Conservation (phyloP, 2,888 invertebrate genomes). For the Drosophila tripunctata region DNA sequence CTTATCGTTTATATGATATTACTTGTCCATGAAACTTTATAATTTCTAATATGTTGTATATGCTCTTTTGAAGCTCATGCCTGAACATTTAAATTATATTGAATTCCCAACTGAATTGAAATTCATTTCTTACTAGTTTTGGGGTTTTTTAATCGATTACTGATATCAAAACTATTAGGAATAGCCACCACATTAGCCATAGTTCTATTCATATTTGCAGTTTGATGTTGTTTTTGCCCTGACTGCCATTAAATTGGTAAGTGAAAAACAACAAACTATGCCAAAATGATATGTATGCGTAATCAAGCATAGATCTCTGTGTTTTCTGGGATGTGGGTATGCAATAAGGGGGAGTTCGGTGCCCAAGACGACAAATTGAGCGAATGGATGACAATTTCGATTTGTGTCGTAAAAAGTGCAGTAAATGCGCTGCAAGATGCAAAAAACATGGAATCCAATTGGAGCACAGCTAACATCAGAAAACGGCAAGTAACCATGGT, state of each 20-base stretch:
- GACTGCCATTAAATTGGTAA: slow-evolving; percentile 49
- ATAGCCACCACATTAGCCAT: not conserved
- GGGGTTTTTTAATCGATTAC: not conserved
- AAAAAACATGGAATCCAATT: slow-evolving; percentile 49
- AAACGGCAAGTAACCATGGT: slow-evolving; percentile 17
- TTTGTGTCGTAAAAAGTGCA: slow-evolving; percentile 78
- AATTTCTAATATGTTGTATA: too few relatives aligned
- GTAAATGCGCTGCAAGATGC: slow-evolving; percentile 50
- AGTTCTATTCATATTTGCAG: slow-evolving; percentile 2
- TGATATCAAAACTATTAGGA: not conserved
- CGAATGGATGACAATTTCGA: slow-evolving; percentile 83
- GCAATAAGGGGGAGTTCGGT: slow-evolving; percentile 17
- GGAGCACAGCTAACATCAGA: slow-evolving; percentile 35
- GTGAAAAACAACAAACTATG: slow-evolving; percentile 48
- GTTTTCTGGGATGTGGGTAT: not conserved
- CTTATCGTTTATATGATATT: too few relatives aligned
- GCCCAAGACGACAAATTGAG: slow-evolving; percentile 80
- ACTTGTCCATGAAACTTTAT: too few relatives aligned
- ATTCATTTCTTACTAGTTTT: not conserved
- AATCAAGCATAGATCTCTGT: slow-evolving; percentile 58
- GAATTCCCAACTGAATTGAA: not conserved
- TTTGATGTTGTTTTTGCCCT: slow-evolving; percentile 30
- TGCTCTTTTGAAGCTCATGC: too few relatives aligned
- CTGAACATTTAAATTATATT: too few relatives aligned
- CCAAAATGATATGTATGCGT: slow-evolving; percentile 65